Base-by-base conservation (phyloP, 92 coral and sea anemone genomes). In the Phenganax subtilis region DNA sequence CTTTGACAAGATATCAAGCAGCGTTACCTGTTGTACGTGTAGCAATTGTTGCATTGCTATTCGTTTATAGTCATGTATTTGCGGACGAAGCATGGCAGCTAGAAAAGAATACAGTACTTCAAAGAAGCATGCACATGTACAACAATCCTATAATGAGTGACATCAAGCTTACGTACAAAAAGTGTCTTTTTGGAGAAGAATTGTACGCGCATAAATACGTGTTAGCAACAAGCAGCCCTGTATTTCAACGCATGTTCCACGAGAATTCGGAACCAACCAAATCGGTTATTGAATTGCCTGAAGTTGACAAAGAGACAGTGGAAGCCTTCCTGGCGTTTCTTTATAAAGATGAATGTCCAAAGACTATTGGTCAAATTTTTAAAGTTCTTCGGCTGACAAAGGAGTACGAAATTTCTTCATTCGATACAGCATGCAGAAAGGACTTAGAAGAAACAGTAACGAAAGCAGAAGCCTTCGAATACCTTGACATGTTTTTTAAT, bases 121-220 rank as follows among this genome's bases (percentile, higher is more conserved):
- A 59, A 59, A 59, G 65, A 59, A 59, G 65, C 65, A 59, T 59
- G 0, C 17, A 59, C 65, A 59, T 59, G 65, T 59, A 59, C 65
- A 59, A 59, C 65, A 59, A 59, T 59, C 65, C 65, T 59, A 14
- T 59, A n/a, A 59, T 59, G 65, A 59, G 65, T 20, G 65, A 59
- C 12, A 59, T 59, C 65, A 59, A 59, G 65, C 12, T 37, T 37
- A 2, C 3, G 47, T 37, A 37, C 47, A 37, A 37, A 37, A 37
- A 37, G 3, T 37, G 47, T 37, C 47, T 5, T 37, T 5, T 37
- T 37, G 47, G 47, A 37, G 47, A 37, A 37, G 47, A 37, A 37
- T 37, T 37, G 47, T 37, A 37, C 47, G 47, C 47, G 2, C 47
- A 37, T 37, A 37, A 37, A 37, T 37, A 37, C 47, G 47, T 37